These are phyloP conservation scores for Caranx ignobilis DNA, from an alignment of 2,113 vertebrate genomes.

Conservation along the genomic window DNA sequence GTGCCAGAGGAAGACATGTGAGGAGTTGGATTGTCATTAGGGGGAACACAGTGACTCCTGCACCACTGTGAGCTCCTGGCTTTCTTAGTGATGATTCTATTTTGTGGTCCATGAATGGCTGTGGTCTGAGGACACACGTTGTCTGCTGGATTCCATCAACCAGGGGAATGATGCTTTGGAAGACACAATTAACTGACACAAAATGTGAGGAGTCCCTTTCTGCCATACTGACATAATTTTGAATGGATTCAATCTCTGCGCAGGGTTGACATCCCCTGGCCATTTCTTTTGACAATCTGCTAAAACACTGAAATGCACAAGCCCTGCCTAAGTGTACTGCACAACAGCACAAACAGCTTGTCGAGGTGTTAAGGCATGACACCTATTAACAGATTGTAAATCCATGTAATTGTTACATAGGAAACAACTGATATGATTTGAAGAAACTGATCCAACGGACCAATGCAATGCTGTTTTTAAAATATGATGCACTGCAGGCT, in stretches of 20 bases:
- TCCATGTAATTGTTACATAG: neutral
- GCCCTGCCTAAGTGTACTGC: neutral
- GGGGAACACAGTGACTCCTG: slow-evolving; percentile 44
- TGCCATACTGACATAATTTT: neutral
- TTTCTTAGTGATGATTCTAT: slow-evolving; percentile 58
- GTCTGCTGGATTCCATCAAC: slow-evolving; percentile 23
- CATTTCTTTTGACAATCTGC: neutral
- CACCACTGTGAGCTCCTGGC: slow-evolving; percentile 48
- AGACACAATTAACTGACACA: slow-evolving; percentile 27
- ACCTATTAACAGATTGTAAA: slow-evolving; percentile 1
- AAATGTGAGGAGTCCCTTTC: slow-evolving; percentile 27
- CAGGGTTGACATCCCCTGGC: neutral
- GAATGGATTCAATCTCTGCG: slow-evolving; percentile 16
- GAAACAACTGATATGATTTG: neutral
- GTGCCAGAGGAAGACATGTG: slow-evolving; percentile 17
- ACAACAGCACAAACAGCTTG: neutral
- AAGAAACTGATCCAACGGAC: neutral
- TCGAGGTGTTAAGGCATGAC: neutral
- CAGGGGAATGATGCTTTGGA: slow-evolving; percentile 32
- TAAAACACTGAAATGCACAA: neutral
- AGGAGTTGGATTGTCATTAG: slow-evolving; percentile 41
- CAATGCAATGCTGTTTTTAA: neutral
- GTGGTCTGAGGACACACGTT: slow-evolving; percentile 47
- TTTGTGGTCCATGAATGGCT: slow-evolving; percentile 40
- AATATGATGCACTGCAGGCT: slow-evolving; percentile 19